Evolutionary conservation across 2,113 vertebrate genomes (phyloP).

Genomic region (Mystacornis crossleyi): DNA sequence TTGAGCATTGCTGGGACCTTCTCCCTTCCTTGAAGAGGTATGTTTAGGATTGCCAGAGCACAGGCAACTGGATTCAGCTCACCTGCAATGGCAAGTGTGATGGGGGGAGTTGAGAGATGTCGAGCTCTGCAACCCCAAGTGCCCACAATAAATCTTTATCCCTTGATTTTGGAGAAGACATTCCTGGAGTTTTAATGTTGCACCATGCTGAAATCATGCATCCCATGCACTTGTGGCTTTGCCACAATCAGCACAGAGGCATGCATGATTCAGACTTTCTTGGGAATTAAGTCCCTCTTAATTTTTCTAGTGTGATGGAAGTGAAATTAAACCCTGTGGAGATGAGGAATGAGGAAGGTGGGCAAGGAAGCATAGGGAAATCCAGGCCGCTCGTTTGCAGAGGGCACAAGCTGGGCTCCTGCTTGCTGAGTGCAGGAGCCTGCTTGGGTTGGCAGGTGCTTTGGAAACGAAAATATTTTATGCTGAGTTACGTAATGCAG

Average conservation of each 20-base stretch:
- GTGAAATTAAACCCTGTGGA: not conserved
- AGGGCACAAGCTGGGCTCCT: not conserved
- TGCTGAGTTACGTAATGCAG: not conserved
- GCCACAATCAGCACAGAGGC: not conserved
- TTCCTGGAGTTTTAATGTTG: not conserved
- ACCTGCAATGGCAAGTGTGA: not conserved
- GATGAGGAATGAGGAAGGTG: not conserved
- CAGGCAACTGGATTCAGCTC: not conserved
- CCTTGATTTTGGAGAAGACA: not conserved
- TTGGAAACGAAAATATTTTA: not conserved
- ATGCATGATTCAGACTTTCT: not conserved
- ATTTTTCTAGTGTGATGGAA: not conserved
- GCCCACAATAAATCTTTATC: not conserved
- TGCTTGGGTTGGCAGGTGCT: slow-evolving; percentile 12
- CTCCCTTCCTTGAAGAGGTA: not conserved
- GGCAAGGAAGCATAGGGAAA: not conserved
- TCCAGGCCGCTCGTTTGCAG: not conserved
- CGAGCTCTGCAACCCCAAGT: not conserved
- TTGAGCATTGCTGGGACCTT: rapidly evolving
- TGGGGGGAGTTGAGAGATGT: not conserved
- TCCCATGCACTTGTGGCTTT: not conserved
- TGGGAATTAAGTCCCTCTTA: not conserved
- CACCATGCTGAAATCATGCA: not conserved
- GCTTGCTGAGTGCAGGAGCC: not conserved
- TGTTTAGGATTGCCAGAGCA: not conserved